Evolutionary conservation across 2,113 vertebrate species (phyloP).

Genomic region (Vimba vimba): DNA sequence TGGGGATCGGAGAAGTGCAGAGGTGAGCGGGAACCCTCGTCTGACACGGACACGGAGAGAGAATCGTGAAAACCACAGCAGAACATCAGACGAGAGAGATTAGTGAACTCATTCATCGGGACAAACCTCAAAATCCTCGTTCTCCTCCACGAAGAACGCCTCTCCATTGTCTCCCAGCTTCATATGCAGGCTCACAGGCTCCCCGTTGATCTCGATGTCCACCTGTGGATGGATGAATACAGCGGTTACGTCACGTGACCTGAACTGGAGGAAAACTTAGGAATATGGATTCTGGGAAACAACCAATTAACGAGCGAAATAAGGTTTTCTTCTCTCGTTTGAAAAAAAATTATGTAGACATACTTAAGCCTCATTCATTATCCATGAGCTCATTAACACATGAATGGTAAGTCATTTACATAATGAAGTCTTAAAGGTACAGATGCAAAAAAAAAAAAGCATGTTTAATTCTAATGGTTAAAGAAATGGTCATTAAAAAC

Average conservation of each 20-base stretch:
- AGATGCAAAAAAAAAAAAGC: background rate
- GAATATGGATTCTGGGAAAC: background rate
- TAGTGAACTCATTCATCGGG: background rate
- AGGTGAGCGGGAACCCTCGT: conserved; percentile 76
- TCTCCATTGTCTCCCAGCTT: conserved; percentile 94
- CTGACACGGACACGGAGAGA: conserved; percentile 55
- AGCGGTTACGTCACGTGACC: background rate
- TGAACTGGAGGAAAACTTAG: background rate
- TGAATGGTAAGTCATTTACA: background rate
- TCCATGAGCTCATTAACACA: background rate
- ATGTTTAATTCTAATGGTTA: background rate
- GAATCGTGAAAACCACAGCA: background rate
- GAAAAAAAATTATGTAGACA: background rate
- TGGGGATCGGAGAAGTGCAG: conserved; percentile 84
- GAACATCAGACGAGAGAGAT: background rate
- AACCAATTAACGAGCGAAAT: background rate
- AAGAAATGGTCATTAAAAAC: background rate
- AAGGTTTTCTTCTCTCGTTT: background rate
- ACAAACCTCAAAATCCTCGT: conserved; percentile 80
- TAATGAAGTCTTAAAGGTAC: background rate
- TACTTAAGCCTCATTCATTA: background rate
- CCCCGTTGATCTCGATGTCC: conserved; percentile 93
- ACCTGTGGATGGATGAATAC: conserved; percentile 75
- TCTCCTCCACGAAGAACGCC: conserved; percentile 92
- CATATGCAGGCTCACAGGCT: conserved; percentile 91